These are phyloP conservation scores for Pogoniulus pusillus DNA, from an alignment of 2,797 vertebrate species.

Conservation along the genomic window DNA sequence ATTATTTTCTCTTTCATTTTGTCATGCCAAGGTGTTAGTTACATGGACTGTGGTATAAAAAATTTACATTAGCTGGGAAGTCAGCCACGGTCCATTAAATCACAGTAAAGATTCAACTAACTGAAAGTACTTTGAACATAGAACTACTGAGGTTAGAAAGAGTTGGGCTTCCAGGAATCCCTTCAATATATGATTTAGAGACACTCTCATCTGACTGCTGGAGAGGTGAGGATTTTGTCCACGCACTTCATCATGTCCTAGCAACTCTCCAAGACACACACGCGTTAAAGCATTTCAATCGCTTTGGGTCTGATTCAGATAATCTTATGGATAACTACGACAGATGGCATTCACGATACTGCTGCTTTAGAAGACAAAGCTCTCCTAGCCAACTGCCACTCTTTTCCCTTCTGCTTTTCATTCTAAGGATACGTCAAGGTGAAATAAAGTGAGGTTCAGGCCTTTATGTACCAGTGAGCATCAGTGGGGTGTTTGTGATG, in stretches of 20 bases:
- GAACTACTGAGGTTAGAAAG: not conserved
- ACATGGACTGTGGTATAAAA: not conserved
- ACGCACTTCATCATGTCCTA: not conserved
- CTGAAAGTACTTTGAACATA: not conserved
- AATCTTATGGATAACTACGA: not conserved
- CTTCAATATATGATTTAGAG: not conserved
- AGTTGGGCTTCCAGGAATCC: not conserved
- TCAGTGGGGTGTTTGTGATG: not conserved
- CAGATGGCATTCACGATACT: slow-evolving; percentile 29
- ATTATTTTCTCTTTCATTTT: not conserved
- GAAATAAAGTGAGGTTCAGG: slow-evolving; percentile 26
- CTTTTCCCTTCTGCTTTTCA: slow-evolving; percentile 35
- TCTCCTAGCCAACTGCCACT: slow-evolving; percentile 31
- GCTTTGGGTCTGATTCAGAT: not conserved
- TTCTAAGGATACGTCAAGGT: slow-evolving; percentile 48
- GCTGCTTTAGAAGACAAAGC: slow-evolving; percentile 53
- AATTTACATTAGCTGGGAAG: not conserved
- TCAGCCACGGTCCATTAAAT: not conserved
- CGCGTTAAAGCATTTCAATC: not conserved
- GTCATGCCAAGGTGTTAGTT: not conserved
- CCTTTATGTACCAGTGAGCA: not conserved
- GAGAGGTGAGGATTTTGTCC: not conserved
- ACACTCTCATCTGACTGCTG: not conserved
- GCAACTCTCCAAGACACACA: not conserved
- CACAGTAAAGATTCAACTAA: not conserved